phyloP scores from a whole-genome alignment of 2,113 vertebrate species.

The Microcebus lehilahytsara region DNA sequence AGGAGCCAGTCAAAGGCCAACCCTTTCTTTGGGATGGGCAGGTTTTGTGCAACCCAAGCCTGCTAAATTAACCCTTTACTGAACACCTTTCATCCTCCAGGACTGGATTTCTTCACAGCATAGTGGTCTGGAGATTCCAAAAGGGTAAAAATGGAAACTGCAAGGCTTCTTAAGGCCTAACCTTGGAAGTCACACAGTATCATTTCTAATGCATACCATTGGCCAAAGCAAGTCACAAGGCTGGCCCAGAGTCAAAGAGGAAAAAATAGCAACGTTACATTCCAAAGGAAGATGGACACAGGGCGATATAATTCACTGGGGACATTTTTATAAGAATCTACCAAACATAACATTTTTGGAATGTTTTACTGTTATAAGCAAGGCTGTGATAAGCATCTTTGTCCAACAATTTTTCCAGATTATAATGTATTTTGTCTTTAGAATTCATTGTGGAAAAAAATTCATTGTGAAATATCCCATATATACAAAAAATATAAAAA shows the following conservation, averaged over 20 bases:
- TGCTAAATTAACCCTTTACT: not conserved
- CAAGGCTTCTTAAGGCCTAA: not conserved
- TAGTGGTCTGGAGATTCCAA: not conserved
- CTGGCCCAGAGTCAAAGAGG: not conserved
- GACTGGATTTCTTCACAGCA: not conserved
- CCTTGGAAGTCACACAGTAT: not conserved
- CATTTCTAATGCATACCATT: not conserved
- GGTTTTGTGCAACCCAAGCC: not conserved
- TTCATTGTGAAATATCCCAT: not conserved
- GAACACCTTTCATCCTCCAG: not conserved
- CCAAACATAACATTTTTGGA: not conserved
- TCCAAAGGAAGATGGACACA: not conserved
- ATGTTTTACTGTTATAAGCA: not conserved
- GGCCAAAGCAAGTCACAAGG: not conserved
- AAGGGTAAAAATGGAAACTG: not conserved
- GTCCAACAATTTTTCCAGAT: not conserved
- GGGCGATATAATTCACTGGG: not conserved
- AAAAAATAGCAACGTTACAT: not conserved
- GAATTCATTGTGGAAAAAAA: not conserved
- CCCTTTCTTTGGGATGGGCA: not conserved
- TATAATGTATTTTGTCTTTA: not conserved
- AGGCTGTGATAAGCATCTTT: not conserved
- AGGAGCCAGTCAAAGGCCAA: not conserved
- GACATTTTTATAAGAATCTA: not conserved
- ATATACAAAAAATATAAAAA: not conserved